Conservation (phyloP, 2,888 invertebrate species). For the Drosophila multiciliata region DNA sequence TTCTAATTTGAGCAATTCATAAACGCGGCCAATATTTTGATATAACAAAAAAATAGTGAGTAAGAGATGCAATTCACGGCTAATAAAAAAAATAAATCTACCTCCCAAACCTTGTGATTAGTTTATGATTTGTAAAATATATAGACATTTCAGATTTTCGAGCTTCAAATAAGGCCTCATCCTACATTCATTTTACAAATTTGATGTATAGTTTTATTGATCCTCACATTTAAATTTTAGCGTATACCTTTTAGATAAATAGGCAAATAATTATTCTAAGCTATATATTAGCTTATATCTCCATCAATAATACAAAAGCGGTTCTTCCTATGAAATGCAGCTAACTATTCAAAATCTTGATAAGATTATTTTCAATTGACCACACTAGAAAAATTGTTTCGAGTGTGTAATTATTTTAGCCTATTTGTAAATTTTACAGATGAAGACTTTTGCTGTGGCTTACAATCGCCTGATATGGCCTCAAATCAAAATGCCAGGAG, state of each 20-base stretch:
- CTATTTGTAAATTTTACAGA: constrained; percentile 87
- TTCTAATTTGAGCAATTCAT: not conserved
- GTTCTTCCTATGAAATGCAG: not conserved
- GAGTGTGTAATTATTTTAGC: constrained; percentile 3
- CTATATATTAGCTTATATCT: not conserved
- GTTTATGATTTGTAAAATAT: not conserved
- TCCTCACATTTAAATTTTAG: not conserved
- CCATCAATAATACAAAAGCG: not conserved
- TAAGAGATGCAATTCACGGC: not conserved
- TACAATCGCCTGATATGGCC: constrained; percentile 91
- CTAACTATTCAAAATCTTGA: not conserved
- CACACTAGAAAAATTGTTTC: not conserved
- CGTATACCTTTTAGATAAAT: not conserved
- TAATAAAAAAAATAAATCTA: not conserved
- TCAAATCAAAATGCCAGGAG: constrained; percentile 87
- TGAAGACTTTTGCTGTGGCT: constrained; percentile 95
- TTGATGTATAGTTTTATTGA: not conserved
- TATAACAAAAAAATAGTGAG: not conserved
- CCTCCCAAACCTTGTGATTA: not conserved
- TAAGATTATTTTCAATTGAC: not conserved
- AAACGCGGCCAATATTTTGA: not conserved
- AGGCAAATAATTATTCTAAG: not conserved
- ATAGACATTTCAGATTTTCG: not conserved
- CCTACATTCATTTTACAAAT: not conserved
- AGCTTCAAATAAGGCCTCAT: not conserved